Base-by-base conservation (phyloP, 2,888 invertebrate genomes). In the Campoplex capitator region DNA sequence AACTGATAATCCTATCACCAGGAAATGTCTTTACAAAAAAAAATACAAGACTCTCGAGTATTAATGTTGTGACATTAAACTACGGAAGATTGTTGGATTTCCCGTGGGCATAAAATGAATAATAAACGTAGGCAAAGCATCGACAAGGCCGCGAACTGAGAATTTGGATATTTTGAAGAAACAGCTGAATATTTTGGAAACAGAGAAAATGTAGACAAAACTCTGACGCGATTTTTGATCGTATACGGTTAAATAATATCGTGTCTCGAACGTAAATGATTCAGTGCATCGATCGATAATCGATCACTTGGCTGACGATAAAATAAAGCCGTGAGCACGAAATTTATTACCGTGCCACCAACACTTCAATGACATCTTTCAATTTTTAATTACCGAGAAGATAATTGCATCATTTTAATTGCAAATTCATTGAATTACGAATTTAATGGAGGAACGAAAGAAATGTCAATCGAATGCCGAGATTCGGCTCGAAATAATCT, bases 341-440 rank as follows among this genome's bases (percentile, higher is more conserved):
- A 62, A 62, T 62, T 62, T 62, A 62, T 28, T 32, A 32, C 62
- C 62, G 23, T 16, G 32, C 62, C 0, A 62, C 32, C 16, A 62
- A 32, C 28, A 13, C 28, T 28, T 67, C 38, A 9, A 67, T 67
- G 67, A 38, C 35, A 67, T 38, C 38, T 68, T 38, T n/a, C 23
- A 11, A n/a, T 42, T 68, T 42, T 68, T n/a, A 42, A 68, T 42
- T 23, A 42, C 38, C 38, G 42, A n/a, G n/a, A n/a, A 9, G 2
- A 68, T 38, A 68, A 68, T 9, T n/a, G n/a, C n/a, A 68, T 3
- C 67, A 68, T 68, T 68, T 68, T 42, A 68, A 68, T 68, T 68
- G 42, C 38, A 68, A 68, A 42, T 68, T 68, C n/a, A 68, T 68
- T 16, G n/a, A 68, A 42, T 68, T 42, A 32, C 1, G 32, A 62